Evolutionary conservation across 2,888 invertebrate genomes (phyloP).

Genomic region (Tachina grossa): DNA sequence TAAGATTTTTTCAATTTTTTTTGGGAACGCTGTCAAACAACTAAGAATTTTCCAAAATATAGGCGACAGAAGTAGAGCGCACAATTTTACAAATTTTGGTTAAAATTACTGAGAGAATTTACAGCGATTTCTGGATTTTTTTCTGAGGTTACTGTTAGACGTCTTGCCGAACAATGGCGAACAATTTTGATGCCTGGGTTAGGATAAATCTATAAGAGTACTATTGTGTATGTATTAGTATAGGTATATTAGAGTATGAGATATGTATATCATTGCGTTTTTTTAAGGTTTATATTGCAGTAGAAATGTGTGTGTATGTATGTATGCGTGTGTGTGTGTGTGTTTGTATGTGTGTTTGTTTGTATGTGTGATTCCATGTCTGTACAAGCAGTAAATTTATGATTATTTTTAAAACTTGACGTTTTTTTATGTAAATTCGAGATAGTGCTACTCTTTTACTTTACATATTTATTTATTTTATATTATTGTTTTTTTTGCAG

Average conservation of each 20-base stretch:
- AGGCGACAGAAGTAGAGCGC: too few species aligned
- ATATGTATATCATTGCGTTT: slow-evolving; percentile 44
- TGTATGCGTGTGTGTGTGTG: not conserved
- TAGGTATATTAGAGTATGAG: not conserved
- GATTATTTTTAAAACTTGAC: slow-evolving; percentile 22
- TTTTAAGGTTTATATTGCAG: slow-evolving; percentile 5
- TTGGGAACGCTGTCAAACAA: too few species aligned
- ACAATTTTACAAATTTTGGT: too few species aligned
- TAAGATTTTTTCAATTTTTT: too few species aligned
- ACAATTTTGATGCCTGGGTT: too few species aligned
- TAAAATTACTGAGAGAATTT: too few species aligned
- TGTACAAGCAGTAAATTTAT: slow-evolving; percentile 37
- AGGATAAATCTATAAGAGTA: too few species aligned
- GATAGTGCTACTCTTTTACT: slow-evolving; percentile 26
- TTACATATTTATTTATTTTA: slow-evolving; percentile 47
- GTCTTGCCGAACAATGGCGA: too few species aligned
- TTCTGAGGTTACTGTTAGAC: too few species aligned
- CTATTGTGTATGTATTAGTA: too few species aligned
- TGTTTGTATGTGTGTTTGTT: not conserved
- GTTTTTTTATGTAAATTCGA: slow-evolving; percentile 12
- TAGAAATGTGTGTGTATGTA: not conserved
- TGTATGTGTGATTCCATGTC: not conserved
- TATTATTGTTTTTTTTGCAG: not conserved
- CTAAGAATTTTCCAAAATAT: too few species aligned
- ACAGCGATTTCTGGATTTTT: too few species aligned